Evolutionary conservation across 2,888 invertebrate genomes (phyloP), one percentile per base, ranked within the genome.

Genomic region (Tribolium freemani): DNA sequence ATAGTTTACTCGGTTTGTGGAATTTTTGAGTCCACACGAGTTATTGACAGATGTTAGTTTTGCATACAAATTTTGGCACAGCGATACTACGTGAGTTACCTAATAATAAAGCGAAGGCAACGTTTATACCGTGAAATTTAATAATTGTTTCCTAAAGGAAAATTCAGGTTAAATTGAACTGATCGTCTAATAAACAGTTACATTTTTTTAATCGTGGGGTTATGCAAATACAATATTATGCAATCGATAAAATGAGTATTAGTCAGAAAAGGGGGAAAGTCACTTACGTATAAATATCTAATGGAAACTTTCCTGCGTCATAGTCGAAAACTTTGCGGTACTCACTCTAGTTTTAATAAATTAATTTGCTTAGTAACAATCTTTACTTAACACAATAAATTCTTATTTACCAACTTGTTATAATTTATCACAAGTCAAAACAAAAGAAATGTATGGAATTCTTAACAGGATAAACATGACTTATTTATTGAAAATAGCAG

Each of bases 281-380:
- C 63, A 63, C 48, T 38, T 56, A 20, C 26, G 60, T 48, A 21
- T 46, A 51, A 51, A 30, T 48, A 48, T 48, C 26, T 44, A 64
- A 64, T 54, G 64, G 64, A 64, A 64, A 64, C 21, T 64, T 54
- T 64, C 64, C n/a, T 64, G 64, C 64, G 64, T 64, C 64, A 64
- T 20, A 54, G 11, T 64, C 45, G 64, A 64, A 64, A 64, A 54
- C 21, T 63, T 60, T 26, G 54, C 30, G 54, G 10, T 30, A 26
- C 38, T 13, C 11, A 57, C 44, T 57, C 16, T 31, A 61, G 3
- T 61, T 50, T 11, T 13, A n/a, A 61, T 13, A 60, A 48, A 13
- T 63, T 63, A 31, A 63, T 50, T 51, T 63, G 63, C 50, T 63
- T 50, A 31, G 63, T 51, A 50, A 63, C 63, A 63, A 51, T 51